phyloP scores from a whole-genome alignment of 2,888 invertebrate species.

The Serripes groenlandicus region DNA sequence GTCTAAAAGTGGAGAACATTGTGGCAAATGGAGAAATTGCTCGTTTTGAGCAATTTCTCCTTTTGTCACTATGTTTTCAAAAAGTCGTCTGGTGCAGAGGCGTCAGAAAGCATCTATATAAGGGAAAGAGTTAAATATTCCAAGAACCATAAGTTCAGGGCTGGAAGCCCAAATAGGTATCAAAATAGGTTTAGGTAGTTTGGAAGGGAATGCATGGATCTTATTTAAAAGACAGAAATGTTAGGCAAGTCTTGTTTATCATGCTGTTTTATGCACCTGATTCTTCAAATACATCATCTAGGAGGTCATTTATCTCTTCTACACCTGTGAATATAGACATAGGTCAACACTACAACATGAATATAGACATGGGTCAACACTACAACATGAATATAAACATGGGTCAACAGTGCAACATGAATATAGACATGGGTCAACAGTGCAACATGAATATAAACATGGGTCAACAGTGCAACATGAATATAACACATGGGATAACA shows the following conservation, averaged over 20 bases:
- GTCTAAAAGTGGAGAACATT: not conserved
- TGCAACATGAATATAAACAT: not conserved
- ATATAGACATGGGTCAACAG: too few species aligned
- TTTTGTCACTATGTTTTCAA: slow-evolving; percentile 1
- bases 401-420: not conserved
- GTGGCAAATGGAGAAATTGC: not conserved
- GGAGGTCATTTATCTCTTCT: slow-evolving; percentile 75
- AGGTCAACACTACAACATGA: not conserved
- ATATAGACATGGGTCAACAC: too few species aligned
- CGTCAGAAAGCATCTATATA: not conserved
- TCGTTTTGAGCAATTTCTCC: not conserved
- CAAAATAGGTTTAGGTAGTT: too few species aligned
- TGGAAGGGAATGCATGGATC: too few species aligned
- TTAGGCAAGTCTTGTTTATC: not conserved
- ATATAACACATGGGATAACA: too few species aligned
- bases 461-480: not conserved
- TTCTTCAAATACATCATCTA: slow-evolving; percentile 77
- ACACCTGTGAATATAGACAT: slow-evolving; percentile 60
- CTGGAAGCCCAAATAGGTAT: too few species aligned
- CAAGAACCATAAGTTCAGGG: too few species aligned
- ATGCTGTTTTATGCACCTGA: slow-evolving; percentile 73
- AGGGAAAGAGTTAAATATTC: not conserved
- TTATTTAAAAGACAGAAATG: not conserved
- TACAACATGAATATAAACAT: not conserved
- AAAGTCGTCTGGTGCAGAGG: not conserved